These are phyloP conservation scores for Aphodius granarius DNA, from an alignment of 2,888 invertebrate species.

Conservation along the genomic window DNA sequence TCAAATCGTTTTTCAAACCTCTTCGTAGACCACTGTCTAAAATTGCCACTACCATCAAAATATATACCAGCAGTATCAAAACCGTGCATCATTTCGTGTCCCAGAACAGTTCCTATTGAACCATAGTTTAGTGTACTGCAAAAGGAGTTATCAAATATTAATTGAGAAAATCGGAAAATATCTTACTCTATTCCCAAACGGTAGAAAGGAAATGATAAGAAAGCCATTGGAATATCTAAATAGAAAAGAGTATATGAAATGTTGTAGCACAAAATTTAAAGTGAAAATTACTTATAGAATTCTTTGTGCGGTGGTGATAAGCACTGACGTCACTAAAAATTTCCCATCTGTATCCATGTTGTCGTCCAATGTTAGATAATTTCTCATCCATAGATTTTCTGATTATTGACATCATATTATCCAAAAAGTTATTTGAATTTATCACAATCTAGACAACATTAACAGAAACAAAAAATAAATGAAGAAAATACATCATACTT, in stretches of 20 bases:
- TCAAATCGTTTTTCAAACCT: not conserved
- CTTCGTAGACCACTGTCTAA: not conserved
- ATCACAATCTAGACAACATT: not conserved
- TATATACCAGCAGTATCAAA: not conserved
- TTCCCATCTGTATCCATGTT: not conserved
- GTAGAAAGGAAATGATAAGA: not conserved
- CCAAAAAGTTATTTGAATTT: not conserved
- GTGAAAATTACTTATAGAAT: not conserved
- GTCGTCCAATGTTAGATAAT: not conserved
- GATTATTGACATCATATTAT: not conserved
- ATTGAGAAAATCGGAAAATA: not conserved
- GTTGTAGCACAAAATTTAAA: too few species aligned
- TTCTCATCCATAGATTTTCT: not conserved
- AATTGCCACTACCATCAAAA: not conserved
- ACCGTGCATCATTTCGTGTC: not conserved
- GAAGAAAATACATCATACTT: too few species aligned
- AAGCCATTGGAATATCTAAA: not conserved
- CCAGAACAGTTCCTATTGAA: not conserved
- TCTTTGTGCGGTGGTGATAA: not conserved
- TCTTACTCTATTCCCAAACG: not conserved
- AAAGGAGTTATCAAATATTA: not conserved
- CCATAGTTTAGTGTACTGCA: not conserved
- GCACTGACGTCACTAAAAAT: not conserved
- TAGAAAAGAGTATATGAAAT: not conserved
- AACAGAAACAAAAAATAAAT: not conserved